Conservation (phyloP, 1,140 invertebrate genomes). For the Formica selysi region DNA sequence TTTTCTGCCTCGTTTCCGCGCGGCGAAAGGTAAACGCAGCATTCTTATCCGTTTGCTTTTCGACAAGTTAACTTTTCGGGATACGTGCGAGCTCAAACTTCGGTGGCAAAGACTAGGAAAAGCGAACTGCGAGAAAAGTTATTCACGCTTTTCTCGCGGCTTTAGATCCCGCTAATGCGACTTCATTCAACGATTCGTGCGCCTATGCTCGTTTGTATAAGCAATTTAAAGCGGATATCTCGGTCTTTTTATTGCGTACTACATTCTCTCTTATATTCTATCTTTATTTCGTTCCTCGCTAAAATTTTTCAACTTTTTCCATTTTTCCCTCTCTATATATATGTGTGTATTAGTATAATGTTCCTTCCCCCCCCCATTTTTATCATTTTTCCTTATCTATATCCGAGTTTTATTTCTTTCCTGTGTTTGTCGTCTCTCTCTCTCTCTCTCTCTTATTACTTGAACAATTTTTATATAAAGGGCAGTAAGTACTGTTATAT, state of each 20-base stretch:
- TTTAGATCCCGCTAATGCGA: not conserved
- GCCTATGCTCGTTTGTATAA: constrained; percentile 54
- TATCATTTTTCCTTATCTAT: not conserved
- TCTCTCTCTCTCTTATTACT: too few relatives aligned
- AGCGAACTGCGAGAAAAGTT: constrained; percentile 49
- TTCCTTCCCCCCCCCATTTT: not conserved
- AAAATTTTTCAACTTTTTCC: not conserved
- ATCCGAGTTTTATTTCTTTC: too few relatives aligned
- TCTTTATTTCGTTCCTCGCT: not conserved
- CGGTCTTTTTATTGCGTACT: constrained; percentile 31
- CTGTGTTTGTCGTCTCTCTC: too few relatives aligned
- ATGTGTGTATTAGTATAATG: too few relatives aligned
- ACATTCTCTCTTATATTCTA: constrained; percentile 5
- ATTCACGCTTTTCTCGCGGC: constrained; percentile 45
- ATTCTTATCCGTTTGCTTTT: constrained; percentile 28
- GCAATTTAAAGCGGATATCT: constrained; percentile 60
- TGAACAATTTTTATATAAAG: too few relatives aligned
- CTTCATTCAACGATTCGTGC: constrained; percentile 49
- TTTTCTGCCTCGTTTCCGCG: constrained; percentile 11
- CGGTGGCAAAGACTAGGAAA: constrained; percentile 50
- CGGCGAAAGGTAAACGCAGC: constrained; percentile 41
- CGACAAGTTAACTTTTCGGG: constrained; percentile 1
- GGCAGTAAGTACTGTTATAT: too few relatives aligned
- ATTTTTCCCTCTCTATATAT: not conserved
- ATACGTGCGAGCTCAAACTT: constrained; percentile 37